These are phyloP conservation scores for Leptothorax acervorum DNA, from an alignment of 2,888 invertebrate genomes.

Conservation along the genomic window DNA sequence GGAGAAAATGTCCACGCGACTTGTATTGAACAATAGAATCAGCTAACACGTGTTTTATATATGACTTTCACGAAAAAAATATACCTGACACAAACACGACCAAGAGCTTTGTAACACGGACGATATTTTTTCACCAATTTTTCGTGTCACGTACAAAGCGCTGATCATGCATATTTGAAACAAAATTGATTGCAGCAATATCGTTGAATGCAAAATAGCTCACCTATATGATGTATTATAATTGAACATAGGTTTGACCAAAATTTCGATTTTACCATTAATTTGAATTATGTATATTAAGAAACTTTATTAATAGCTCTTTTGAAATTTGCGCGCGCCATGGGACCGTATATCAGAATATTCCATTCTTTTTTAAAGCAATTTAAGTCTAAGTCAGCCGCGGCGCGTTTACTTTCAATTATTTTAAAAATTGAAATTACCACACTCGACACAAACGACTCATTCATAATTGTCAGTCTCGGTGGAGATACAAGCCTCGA, in stretches of 20 bases:
- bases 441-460: not conserved
- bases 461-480: slow-evolving; percentile 12
- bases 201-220: slow-evolving; percentile 28
- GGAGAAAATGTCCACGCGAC: slow-evolving; percentile 12
- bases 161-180: slow-evolving; percentile 40
- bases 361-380: not conserved
- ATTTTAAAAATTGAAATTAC: slow-evolving; percentile 8
- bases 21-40: slow-evolving; percentile 37
- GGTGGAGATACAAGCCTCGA: not conserved
- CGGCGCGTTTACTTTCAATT: not conserved
- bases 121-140: slow-evolving; percentile 35
- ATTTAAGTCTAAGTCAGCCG: not conserved
- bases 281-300: not conserved
- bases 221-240: slow-evolving; percentile 6
- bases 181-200: slow-evolving; percentile 38
- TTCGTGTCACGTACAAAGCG: slow-evolving; percentile 45
- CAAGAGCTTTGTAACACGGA: slow-evolving; percentile 2
- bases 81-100: slow-evolving; percentile 20
- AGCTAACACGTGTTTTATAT: slow-evolving; percentile 15
- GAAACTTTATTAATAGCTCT: not conserved
- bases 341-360: not conserved
- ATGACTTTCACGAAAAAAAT: slow-evolving; percentile 33
- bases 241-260: not conserved
- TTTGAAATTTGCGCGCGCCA: not conserved
- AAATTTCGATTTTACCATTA: slow-evolving; percentile 6